Percentiles rank a stretch among this genome's conserved stretches.
Evolutionary conservation across 2,113 vertebrate species (phyloP).

Genomic region (Mesembrinibis cayennensis): DNA sequence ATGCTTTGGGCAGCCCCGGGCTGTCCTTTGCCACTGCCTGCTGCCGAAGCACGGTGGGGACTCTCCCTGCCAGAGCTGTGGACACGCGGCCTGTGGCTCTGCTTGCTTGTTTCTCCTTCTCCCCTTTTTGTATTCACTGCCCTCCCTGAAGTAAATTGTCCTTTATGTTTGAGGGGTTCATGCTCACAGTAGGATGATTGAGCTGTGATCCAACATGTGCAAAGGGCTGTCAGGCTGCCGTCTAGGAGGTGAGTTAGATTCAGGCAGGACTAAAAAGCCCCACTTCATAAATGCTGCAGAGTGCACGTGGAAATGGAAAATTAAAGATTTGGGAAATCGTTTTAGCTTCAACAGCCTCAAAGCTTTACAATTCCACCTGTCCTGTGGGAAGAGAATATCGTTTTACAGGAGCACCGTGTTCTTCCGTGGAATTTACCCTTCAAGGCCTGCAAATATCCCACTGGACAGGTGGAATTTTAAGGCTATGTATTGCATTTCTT

Average conservation of each 20-base stretch:
- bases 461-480: constrained; percentile 61
- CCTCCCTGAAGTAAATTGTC: accelerated
- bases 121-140: not conserved
- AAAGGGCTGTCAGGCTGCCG: not conserved
- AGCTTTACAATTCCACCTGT: constrained; percentile 49
- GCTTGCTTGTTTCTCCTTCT: not conserved
- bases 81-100: accelerated
- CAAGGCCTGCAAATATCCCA: constrained; percentile 20
- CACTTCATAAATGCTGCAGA: not conserved
- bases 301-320: not conserved
- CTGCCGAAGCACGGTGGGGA: not conserved
- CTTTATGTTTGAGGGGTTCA: not conserved
- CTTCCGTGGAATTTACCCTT: constrained; percentile 36
- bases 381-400: not conserved
- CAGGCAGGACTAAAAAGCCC: not conserved
- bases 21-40: not conserved
- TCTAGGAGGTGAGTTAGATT: not conserved
- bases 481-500: constrained; percentile 56
- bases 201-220: not conserved
- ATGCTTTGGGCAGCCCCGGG: not conserved
- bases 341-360: not conserved
- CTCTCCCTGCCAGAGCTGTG: not conserved
- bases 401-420: constrained; percentile 12
- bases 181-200: accelerated
- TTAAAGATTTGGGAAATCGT: not conserved